A percentile compares a stretch with the other conserved stretches of the same genome.
Evolutionary conservation across 2,113 vertebrate genomes (phyloP).

Genomic region (Picathartes gymnocephalus): DNA sequence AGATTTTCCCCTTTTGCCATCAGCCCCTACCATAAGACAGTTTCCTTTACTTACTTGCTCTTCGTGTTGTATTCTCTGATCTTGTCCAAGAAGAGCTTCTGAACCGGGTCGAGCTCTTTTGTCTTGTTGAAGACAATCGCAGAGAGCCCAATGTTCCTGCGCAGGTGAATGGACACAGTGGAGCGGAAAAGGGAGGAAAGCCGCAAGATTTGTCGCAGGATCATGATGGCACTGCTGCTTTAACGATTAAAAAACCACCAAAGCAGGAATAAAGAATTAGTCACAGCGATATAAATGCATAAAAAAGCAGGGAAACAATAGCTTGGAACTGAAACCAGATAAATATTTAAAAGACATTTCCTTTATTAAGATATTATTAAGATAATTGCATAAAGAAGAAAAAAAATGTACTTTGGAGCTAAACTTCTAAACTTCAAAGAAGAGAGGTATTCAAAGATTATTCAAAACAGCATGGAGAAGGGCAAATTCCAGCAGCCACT

Average conservation of each 20-base stretch:
- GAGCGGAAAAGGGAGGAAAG: constrained; percentile 80
- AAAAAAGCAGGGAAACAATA: rapidly evolving
- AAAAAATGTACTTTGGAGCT: not conserved
- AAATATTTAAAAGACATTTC: rapidly evolving
- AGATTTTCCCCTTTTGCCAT: not conserved
- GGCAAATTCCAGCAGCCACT: rapidly evolving
- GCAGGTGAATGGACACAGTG: constrained; percentile 68
- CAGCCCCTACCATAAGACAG: not conserved
- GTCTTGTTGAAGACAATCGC: constrained; percentile 82
- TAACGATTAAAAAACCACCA: not conserved
- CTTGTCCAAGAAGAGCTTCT: constrained; percentile 96
- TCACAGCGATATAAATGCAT: rapidly evolving
- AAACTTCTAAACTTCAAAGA: not conserved
- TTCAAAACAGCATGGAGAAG: rapidly evolving
- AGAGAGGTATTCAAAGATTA: not conserved
- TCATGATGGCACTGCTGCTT: constrained; percentile 73
- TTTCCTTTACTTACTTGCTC: constrained; percentile 82
- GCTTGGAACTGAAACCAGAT: rapidly evolving
- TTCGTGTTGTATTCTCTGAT: constrained; percentile 89
- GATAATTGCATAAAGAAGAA: not conserved
- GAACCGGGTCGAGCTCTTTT: constrained; percentile 88
- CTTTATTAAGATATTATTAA: not conserved
- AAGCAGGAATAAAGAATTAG: not conserved
- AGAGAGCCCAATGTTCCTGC: constrained; percentile 89
- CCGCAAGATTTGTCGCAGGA: constrained; percentile 77